A percentile compares a stretch with the other conserved stretches of the same genome.
phyloP scores from a whole-genome alignment of 2,797 vertebrate species.

The Halcyon smyrnensis region DNA sequence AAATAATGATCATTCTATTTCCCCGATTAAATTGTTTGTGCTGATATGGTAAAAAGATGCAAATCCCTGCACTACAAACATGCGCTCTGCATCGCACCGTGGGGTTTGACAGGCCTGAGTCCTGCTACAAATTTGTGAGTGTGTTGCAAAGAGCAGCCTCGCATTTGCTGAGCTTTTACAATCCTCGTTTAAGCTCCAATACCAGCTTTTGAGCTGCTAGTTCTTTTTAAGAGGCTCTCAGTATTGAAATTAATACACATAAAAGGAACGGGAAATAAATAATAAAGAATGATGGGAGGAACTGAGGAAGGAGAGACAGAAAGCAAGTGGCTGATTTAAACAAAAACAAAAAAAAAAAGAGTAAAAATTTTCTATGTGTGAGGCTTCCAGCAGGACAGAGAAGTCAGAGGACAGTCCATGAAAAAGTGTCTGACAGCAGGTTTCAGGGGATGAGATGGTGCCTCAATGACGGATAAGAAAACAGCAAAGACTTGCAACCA shows the following conservation, averaged over 20 bases:
- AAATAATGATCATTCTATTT: not conserved
- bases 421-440: not conserved
- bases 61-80: not conserved
- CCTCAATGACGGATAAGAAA: not conserved
- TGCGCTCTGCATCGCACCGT: accelerated
- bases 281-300: not conserved
- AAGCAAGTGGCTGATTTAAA: not conserved
- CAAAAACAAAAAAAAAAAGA: not conserved
- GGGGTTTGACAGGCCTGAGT: not conserved
- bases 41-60: not conserved
- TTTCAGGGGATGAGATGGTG: not conserved
- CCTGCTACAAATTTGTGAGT: not conserved
- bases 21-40: not conserved
- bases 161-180: not conserved
- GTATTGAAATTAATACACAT: not conserved
- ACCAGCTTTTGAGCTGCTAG: not conserved
- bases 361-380: not conserved
- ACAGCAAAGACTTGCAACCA: not conserved
- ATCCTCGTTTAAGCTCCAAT: not conserved
- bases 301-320: not conserved
- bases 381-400: not conserved
- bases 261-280: not conserved
- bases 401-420: not conserved
- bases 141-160: not conserved
- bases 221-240: not conserved